Conservation (phyloP, 2,113 vertebrate genomes). For the Coturnix japonica region DNA sequence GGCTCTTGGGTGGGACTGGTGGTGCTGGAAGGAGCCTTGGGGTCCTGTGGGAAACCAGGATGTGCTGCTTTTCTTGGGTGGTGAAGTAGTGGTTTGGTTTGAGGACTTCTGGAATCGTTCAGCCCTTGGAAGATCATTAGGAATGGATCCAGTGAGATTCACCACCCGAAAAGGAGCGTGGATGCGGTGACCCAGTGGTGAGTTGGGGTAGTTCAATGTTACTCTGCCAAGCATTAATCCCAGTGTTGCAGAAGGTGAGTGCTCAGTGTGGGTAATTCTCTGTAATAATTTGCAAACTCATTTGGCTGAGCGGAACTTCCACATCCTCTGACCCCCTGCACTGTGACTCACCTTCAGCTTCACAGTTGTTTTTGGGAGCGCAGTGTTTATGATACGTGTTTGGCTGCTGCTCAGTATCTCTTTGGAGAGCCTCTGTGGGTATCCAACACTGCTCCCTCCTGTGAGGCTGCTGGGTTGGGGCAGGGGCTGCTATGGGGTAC, state of each 20-base stretch:
- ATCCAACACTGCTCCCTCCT: background rate
- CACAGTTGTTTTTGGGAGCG: background rate
- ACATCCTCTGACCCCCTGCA: accelerated
- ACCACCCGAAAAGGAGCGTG: accelerated
- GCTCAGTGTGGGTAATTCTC: background rate
- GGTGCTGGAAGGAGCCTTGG: background rate
- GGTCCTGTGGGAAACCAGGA: background rate
- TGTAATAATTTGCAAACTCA: background rate
- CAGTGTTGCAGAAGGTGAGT: background rate
- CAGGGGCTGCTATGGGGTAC: background rate
- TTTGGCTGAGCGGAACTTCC: background rate
- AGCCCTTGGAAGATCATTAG: background rate
- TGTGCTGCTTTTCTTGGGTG: background rate
- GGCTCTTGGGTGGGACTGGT: background rate
- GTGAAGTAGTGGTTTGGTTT: background rate
- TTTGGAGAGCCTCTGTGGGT: background rate
- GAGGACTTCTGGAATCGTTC: background rate
- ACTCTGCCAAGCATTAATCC: background rate
- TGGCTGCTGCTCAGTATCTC: accelerated
- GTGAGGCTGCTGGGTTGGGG: background rate
- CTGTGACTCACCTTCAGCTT: background rate
- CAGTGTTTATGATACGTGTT: background rate
- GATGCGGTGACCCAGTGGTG: background rate
- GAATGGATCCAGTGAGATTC: background rate
- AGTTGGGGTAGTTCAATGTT: background rate